phyloP scores from a whole-genome alignment of 1,140 invertebrate genomes.

The Aphis gossypii region DNA sequence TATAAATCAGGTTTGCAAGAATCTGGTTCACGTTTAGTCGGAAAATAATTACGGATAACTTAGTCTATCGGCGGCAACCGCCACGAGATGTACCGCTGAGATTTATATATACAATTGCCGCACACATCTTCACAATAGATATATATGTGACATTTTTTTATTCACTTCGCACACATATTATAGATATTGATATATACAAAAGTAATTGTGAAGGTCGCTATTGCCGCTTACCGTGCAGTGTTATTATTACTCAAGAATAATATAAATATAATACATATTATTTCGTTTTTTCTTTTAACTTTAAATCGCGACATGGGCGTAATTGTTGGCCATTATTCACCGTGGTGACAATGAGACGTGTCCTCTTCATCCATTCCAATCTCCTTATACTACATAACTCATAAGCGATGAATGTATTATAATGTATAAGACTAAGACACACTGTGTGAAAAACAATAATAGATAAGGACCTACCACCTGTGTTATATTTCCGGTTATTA shows the following conservation, averaged over 20 bases:
- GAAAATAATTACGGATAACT: constrained; percentile 30
- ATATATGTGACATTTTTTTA: not conserved
- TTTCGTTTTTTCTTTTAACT: not conserved
- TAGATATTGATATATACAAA: not conserved
- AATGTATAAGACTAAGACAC: not conserved
- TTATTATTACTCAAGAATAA: constrained; percentile 3
- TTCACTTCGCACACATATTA: not conserved
- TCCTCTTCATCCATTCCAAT: not conserved
- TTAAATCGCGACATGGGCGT: constrained; percentile 24
- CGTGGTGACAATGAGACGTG: not conserved
- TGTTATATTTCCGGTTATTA: not conserved
- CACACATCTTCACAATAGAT: constrained; percentile 28
- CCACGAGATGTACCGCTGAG: not conserved
- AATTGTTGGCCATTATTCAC: constrained; percentile 21
- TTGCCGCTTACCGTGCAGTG: not conserved
- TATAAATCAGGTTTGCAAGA: constrained; percentile 47
- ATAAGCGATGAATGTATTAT: not conserved
- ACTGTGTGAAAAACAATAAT: not conserved
- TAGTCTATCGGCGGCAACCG: not conserved
- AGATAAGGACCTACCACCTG: not conserved
- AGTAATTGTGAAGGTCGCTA: constrained; percentile 9
- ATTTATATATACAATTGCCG: constrained; percentile 25
- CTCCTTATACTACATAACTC: not conserved
- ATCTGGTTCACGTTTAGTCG: constrained; percentile 40
- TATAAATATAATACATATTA: not conserved